These are phyloP conservation scores for Alentia gelatinosa DNA, from an alignment of 2,888 invertebrate genomes.

Conservation along the genomic window DNA sequence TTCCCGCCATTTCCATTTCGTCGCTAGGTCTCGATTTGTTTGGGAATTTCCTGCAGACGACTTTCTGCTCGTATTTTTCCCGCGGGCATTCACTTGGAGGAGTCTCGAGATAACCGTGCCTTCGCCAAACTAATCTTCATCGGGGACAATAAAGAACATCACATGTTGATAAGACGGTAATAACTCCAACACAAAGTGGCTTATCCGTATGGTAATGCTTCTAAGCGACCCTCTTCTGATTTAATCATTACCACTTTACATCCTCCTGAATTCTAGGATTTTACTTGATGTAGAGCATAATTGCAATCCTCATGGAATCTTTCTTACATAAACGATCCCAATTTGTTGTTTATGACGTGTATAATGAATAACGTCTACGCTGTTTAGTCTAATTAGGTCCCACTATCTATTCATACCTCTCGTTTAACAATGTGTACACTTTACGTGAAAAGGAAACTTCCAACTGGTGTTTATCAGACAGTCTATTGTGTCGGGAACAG, in stretches of 20 bases:
- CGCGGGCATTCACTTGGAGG: not conserved
- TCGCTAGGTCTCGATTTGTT: no score
- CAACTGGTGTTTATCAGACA: no score
- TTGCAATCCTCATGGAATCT: not conserved
- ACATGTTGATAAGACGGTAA: not conserved
- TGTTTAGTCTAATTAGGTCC: not conserved
- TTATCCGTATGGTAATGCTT: not conserved
- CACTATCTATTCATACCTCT: not conserved
- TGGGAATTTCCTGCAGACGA: no score
- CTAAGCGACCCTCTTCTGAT: not conserved
- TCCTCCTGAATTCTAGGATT: not conserved
- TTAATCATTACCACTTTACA: not conserved
- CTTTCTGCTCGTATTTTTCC: not conserved
- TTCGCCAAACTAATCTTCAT: not conserved
- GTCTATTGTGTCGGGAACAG: no score
- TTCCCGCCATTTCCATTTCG: no score
- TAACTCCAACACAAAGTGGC: not conserved
- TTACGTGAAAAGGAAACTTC: no score
- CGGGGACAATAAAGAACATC: conserved; percentile 7
- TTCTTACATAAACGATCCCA: not conserved
- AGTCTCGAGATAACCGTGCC: not conserved
- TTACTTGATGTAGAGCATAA: not conserved
- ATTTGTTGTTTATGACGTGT: not conserved
- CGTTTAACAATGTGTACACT: no score
- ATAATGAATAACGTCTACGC: not conserved